Conservation (phyloP, 2,113 vertebrate genomes). For the Salminus brasiliensis region DNA sequence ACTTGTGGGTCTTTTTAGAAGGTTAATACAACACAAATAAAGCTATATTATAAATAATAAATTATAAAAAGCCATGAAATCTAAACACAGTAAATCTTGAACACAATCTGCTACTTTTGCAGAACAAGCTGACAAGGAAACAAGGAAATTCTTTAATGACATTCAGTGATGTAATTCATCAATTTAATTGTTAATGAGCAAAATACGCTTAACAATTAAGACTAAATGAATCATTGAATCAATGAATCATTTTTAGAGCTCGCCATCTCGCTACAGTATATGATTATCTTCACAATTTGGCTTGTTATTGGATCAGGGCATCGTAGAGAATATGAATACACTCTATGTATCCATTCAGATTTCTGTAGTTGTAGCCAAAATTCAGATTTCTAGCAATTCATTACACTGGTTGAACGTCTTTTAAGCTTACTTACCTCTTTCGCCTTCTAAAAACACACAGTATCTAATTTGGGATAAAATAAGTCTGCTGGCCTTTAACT, state of each 20-base stretch:
- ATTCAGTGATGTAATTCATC: neutral
- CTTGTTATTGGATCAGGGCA: neutral
- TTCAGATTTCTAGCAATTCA: neutral
- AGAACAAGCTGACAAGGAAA: neutral
- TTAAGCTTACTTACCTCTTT: neutral
- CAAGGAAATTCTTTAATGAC: neutral
- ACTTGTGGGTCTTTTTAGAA: no score
- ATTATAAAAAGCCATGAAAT: neutral
- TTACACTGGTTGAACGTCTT: neutral
- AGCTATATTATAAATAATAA: neutral
- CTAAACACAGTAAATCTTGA: no score
- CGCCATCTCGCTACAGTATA: neutral
- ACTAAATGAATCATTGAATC: neutral
- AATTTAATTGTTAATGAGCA: no score
- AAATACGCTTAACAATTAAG: neutral
- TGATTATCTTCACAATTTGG: no score
- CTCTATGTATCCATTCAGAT: no score
- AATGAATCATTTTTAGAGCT: neutral
- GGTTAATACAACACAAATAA: no score
- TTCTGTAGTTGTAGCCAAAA: no score
- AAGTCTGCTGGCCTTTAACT: slow-evolving; percentile 4
- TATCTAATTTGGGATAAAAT: slow-evolving; percentile 1
- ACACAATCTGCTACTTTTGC: no score
- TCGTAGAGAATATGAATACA: neutral
- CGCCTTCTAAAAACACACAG: slow-evolving; percentile 1